Evolutionary conservation across 2,113 vertebrate species (phyloP), one percentile per base, ranked within the genome.

Genomic region (human): DNA sequence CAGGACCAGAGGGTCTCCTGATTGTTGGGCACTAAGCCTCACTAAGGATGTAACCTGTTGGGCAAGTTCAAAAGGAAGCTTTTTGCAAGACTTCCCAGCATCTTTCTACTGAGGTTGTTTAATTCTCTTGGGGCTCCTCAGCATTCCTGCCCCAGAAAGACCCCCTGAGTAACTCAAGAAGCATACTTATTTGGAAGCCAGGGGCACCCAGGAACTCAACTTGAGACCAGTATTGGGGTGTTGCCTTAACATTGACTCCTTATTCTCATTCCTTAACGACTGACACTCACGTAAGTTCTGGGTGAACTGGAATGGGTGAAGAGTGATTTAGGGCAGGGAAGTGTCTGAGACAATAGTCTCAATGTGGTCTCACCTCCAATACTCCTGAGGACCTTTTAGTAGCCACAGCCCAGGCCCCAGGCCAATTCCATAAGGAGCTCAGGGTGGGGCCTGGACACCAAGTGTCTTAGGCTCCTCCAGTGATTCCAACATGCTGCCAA

Each of bases 381-480:
- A 17, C 12, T 12, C 8, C 79, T 57, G 38, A 75, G 8, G 12
- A 27, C 45, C 45, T n/a, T 68, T 48, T 22, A 30, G 35, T 16
- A 68, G 57, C 20, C 11, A 61, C 32, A 38, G 1, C 18, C 40
- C 40, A 76, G 52, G 87, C 8, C 48, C 48, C 43, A 80, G 80
- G 66, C 35, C 22, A 30, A 4, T 25, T 25, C 20, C 30, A 27
- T 16, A 84, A 38, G 84, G 22, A 83, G 20, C 38, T 40, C 1
- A 2, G 2, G n/a, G 6, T 57, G 38, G 11, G 18, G 25, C 50
- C 40, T 1, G 1, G 40, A 14, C n/a, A n/a, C 59, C 6, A 9
- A n/a, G 7, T 20, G 14, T 35, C 32, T 50, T 43, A 20, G 2
- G 9, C n/a, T 40, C 1, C 13, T 30, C 8, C 78, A 18, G 27